Base-by-base conservation (phyloP, 1,140 invertebrate species). In the Centruroides vittatus region DNA sequence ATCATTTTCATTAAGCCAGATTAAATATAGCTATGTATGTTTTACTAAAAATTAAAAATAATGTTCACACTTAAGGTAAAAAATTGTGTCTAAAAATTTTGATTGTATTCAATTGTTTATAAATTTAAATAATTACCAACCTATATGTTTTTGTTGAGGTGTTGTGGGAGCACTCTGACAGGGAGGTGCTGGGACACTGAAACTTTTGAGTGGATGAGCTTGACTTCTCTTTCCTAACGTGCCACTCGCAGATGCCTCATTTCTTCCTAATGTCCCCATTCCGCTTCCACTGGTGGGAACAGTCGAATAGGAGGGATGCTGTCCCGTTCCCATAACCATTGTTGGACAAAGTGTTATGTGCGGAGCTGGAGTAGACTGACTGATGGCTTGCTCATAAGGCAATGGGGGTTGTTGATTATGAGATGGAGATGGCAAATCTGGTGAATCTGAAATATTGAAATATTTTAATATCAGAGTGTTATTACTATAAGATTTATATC, bases 121-220 rank as follows among this genome's bases (percentile, higher is more conserved):
- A 47, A 57, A 57, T 3, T 34, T 5, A 57, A 51, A 13, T 51
- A 51, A 13, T 10, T 57, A 12, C 41, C 50, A 47, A 64, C 62
- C 62, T 58, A 64, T 64, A 41, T 64, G 62, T 35, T 58, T 56
- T 47, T 59, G 62, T 55, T 64, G 62, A 11, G 62, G 62, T 9
- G 62, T 64, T 3, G 62, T 61, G 0, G 62, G 62, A 4, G 62
- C 62, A 58, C 62, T 64, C 35, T 64, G 62, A 4, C 83, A 82
- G 3, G 84, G 86, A 56, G 86, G 86, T 5, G 85, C 86, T 34
- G 88, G 88, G 6, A 89, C 86, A 67, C 86, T 86, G 71, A 92
- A 91, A 70, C 87, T 89, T 72, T 89, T 86, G 35, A 91, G 74
- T 5, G 88, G 86, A 75, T 89, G 86, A 2, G 83, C 82, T 54